Conservation (phyloP, 2,797 vertebrate genomes). For the Silurus lanzhouensis region DNA sequence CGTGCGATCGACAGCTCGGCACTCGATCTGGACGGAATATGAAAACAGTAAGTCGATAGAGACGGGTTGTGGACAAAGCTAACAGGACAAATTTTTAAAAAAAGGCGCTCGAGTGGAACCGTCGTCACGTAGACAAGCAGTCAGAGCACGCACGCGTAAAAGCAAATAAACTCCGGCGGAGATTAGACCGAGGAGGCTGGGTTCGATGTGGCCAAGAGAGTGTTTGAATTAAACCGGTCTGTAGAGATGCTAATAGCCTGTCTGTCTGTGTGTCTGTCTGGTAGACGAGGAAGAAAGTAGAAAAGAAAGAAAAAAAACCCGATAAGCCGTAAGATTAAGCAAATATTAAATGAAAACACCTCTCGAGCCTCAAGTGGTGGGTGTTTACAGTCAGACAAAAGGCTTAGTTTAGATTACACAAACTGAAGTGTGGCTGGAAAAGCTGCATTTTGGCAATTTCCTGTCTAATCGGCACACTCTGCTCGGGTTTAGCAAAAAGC, state of each 20-base stretch:
- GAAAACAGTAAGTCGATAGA: slow-evolving; percentile 73
- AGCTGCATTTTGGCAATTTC: not conserved
- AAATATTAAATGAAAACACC: not conserved
- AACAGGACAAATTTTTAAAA: slow-evolving; percentile 64
- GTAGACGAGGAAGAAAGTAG: too few species aligned
- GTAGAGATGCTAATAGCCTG: not conserved
- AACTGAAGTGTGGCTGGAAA: not conserved
- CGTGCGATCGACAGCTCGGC: slow-evolving; percentile 60
- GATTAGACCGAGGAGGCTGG: slow-evolving; percentile 40
- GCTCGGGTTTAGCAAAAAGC: not conserved
- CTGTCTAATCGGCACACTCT: slow-evolving; percentile 24
- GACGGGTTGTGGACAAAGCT: slow-evolving; percentile 62
- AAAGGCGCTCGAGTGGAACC: slow-evolving; percentile 60
- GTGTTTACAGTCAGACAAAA: not conserved
- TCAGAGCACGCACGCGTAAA: slow-evolving; percentile 60
- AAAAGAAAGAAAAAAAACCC: not conserved
- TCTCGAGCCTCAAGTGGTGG: too few species aligned
- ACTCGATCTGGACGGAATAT: slow-evolving; percentile 64
- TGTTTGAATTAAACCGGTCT: not conserved
- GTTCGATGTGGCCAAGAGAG: slow-evolving; percentile 34
- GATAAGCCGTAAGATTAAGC: not conserved
- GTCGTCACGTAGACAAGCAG: slow-evolving; percentile 57
- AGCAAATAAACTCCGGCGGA: slow-evolving; percentile 59
- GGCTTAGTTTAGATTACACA: slow-evolving; percentile 1
- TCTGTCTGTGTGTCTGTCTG: slow-evolving; percentile 10